These are phyloP conservation scores for Spisula solida DNA, from an alignment of 2,888 invertebrate genomes.

Conservation along the genomic window DNA sequence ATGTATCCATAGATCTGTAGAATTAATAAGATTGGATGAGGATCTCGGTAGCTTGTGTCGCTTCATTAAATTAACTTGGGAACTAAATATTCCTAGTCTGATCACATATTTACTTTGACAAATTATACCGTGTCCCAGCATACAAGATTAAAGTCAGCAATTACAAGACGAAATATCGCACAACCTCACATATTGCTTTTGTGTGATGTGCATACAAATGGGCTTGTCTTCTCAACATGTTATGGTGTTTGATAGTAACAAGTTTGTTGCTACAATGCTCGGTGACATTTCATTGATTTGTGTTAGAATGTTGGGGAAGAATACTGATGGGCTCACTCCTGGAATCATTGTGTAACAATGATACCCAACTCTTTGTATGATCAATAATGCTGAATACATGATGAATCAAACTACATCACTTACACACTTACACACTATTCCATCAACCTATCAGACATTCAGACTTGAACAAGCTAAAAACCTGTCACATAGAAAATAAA, in stretches of 20 bases:
- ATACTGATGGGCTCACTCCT: too few species aligned
- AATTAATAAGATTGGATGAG: constrained; percentile 43
- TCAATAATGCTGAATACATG: not conserved
- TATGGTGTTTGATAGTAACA: constrained; percentile 21
- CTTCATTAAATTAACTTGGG: constrained; percentile 30
- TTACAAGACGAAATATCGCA: constrained; percentile 44
- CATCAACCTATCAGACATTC: too few species aligned
- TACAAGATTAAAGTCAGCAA: constrained; percentile 55
- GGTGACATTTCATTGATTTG: not conserved
- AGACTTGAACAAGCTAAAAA: too few species aligned
- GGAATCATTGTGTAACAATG: not conserved
- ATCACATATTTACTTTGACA: constrained; percentile 54
- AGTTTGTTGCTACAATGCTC: constrained; percentile 29
- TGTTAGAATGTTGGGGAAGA: not conserved
- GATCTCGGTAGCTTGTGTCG: constrained; percentile 18
- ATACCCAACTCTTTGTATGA: not conserved
- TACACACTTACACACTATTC: too few species aligned
- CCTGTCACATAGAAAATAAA: too few species aligned
- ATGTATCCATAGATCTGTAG: constrained; percentile 24
- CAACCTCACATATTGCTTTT: constrained; percentile 34
- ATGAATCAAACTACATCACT: not conserved
- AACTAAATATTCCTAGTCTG: constrained; percentile 24
- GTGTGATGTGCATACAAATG: constrained; percentile 51
- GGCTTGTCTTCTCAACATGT: constrained; percentile 25
- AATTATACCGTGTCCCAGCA: constrained; percentile 53